Evolutionary conservation across 30 jellyfish, hydroid and myxozoan genomes (phyloP), one percentile per base, ranked within the genome.

Genomic region (Mastigias papua): DNA sequence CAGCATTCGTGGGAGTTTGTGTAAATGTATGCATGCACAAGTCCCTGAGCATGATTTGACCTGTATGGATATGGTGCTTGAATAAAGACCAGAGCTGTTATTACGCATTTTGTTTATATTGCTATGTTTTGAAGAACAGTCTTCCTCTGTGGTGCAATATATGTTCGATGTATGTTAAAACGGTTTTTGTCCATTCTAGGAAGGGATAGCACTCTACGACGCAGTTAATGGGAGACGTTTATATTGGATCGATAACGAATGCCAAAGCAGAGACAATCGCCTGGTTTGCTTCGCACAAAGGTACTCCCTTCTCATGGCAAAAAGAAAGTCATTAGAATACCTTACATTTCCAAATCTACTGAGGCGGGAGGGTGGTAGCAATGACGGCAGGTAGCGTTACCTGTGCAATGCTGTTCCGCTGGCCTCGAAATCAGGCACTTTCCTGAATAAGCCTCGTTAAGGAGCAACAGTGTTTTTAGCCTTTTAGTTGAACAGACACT

Each of bases 291-390:
- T 10, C 48, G 63, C 89, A 4, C 49, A 33, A 26, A n/a, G 27
- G 63, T 28, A 78, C 89, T 78, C 89, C 5, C 1, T 78, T 62
- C 35, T 48, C 35, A 21, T 78, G 33, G 89, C 89, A 57, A 78
- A 48, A 28, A 37, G 76, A 15, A 62, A 32, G 35, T 54, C 79
- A 25, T 8, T 78, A 27, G 79, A 78, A 34, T 48, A 49, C 19
- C 5, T 78, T 28, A 27, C 35, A 49, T 78, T 78, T 34, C 89
- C 79, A 3, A 78, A 78, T 61, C 46, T 78, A 34, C 10, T 23
- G n/a, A 60, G 60, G 37, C 76, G 35, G 50, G 46, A 23, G 11
- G 23, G 23, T 63, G 26, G 74, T 27, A n/a, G n/a, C n/a, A 63
- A 27, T 1, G 74, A 63, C 21, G 74, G 42, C 11, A 63, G 32